These are phyloP conservation scores for Napeogenes sylphis DNA, from an alignment of 2,888 invertebrate species.

Conservation along the genomic window DNA sequence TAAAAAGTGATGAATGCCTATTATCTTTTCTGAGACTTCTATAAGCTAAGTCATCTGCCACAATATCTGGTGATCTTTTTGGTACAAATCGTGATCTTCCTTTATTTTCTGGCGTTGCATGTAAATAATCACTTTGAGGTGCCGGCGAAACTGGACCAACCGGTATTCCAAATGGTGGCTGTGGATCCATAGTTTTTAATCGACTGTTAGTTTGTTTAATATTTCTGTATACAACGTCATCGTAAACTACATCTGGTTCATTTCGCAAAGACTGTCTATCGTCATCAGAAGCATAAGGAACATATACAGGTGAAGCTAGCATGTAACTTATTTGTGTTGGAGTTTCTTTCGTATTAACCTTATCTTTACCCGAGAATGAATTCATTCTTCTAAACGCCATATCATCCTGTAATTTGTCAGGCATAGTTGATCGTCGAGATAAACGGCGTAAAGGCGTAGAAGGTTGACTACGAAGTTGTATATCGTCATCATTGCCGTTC, in stretches of 20 bases:
- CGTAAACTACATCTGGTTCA: constrained; percentile 89
- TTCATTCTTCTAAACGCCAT: constrained; percentile 88
- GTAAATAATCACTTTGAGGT: constrained; percentile 89
- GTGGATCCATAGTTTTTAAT: constrained; percentile 85
- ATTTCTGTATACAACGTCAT: constrained; percentile 90
- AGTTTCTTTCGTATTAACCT: constrained; percentile 60
- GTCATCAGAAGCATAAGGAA: constrained; percentile 69
- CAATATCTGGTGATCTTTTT: constrained; percentile 86
- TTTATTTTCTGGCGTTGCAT: constrained; percentile 82
- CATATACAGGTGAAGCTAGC: constrained; percentile 82
- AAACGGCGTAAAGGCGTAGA: constrained; percentile 64
- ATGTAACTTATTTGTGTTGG: constrained; percentile 81
- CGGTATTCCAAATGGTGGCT: constrained; percentile 94
- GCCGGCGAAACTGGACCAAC: constrained; percentile 89
- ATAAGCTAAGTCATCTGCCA: constrained; percentile 92
- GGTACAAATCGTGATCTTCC: constrained; percentile 80
- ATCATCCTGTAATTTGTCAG: constrained; percentile 85
- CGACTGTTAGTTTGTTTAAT: constrained; percentile 86
- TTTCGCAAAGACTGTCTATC: constrained; percentile 77
- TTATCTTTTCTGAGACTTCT: constrained; percentile 90
- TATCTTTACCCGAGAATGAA: constrained; percentile 70
- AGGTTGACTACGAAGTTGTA: constrained; percentile 68
- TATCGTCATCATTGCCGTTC: constrained; percentile 72
- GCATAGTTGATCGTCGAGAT: constrained; percentile 71
- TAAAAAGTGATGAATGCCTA: constrained; percentile 73